These are phyloP conservation scores for Andrena fulva DNA, from an alignment of 2,888 invertebrate genomes.

Conservation along the genomic window DNA sequence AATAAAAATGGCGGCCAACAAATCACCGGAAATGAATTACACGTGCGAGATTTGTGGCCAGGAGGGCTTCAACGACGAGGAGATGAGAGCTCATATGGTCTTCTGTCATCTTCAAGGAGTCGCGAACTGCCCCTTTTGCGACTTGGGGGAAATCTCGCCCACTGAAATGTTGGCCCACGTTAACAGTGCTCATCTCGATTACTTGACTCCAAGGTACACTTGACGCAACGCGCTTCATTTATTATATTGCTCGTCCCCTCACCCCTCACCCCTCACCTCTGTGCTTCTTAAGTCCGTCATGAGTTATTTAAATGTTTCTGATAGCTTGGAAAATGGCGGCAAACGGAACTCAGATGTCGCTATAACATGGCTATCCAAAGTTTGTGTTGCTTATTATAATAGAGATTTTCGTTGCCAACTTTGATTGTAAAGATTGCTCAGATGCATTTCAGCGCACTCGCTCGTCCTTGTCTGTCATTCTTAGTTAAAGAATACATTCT, in stretches of 20 bases:
- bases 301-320: constrained; percentile 28
- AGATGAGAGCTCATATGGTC: constrained; percentile 92
- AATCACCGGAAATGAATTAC: constrained; percentile 87
- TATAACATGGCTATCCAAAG: constrained; percentile 18
- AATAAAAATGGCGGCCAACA: constrained; percentile 85
- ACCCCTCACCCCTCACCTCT: too few relatives aligned
- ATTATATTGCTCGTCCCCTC: not conserved
- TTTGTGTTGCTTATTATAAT: not conserved
- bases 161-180: constrained; percentile 92
- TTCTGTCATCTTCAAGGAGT: constrained; percentile 92
- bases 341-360: constrained; percentile 55
- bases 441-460: too few relatives aligned
- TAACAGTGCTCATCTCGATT: constrained; percentile 93
- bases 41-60: constrained; percentile 95
- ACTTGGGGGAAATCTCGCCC: constrained; percentile 90
- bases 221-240: not conserved
- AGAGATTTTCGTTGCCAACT: too few relatives aligned
- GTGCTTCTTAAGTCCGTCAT: not conserved
- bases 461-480: too few relatives aligned
- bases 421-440: too few relatives aligned
- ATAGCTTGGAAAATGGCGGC: constrained; percentile 39
- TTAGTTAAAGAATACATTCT: not conserved
- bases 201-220: constrained; percentile 88
- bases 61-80: constrained; percentile 91
- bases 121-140: constrained; percentile 93